Percentiles rank a stretch among this genome's conserved stretches.
These are phyloP conservation scores for Carassius auratus DNA, from an alignment of 2,113 vertebrate genomes.

Conservation along the genomic window DNA sequence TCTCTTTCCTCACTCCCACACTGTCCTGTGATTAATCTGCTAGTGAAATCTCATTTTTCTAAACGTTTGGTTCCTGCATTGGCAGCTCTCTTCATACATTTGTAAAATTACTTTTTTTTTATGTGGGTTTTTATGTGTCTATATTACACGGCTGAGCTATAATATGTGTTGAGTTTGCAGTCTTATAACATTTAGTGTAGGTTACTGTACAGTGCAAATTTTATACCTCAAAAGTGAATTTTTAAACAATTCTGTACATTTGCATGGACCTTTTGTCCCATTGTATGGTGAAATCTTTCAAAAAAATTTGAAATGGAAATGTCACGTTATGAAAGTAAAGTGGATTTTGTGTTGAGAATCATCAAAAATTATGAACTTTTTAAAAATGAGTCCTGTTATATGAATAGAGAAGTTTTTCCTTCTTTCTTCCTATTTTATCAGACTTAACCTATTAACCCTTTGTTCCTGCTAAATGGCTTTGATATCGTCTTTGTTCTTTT, in stretches of 20 bases:
- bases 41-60: conserved; percentile 68
- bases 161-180: not conserved
- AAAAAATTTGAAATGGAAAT: not conserved
- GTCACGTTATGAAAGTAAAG: not conserved
- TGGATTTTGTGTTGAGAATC: not conserved
- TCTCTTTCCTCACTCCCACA: not conserved
- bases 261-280: not conserved
- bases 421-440: not conserved
- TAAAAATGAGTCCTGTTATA: not conserved
- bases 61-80: conserved; percentile 59
- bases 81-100: conserved; percentile 62
- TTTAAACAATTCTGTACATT: not conserved
- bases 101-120: conserved; percentile 66
- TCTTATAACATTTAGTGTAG: no score
- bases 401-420: not conserved
- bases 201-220: not conserved
- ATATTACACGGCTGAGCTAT: not conserved
- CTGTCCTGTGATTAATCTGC: conserved; percentile 59
- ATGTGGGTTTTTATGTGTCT: conserved; percentile 5
- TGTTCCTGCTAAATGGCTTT: not conserved
- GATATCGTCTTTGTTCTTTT: not conserved
- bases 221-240: not conserved
- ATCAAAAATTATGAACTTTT: not conserved
- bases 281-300: not conserved
- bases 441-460: not conserved